Base-by-base conservation (phyloP, 2,113 vertebrate genomes). In the Boleophthalmus pectinirostris region DNA sequence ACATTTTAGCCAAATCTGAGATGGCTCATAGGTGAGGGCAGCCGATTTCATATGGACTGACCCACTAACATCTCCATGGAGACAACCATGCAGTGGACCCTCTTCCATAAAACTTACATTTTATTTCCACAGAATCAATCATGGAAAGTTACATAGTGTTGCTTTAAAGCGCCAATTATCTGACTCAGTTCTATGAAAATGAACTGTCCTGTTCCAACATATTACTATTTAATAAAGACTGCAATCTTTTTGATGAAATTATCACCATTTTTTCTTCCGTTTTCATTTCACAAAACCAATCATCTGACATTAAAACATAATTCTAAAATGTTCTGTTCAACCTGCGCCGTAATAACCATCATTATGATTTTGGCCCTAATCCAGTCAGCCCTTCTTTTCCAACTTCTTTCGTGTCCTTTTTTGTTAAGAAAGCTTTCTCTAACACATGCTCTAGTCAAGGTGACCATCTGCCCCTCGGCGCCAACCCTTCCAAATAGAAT, bases 401-500 rank as follows among this genome's bases (percentile, higher is more conserved):
- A 83, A 60, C 24, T 25, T 6, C 12, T 68, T 15, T 1, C 67
- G 13, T 49, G 57, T 57, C 7, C 24, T 49, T 53, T 20, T 53
- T 53, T n/a, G 20, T 53, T 9, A n/a, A 23, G 16, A 77, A 46
- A 9, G 15, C 20, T 25, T 61, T 15, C 21, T 49, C 51, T 78
- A n/a, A 75, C 63, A 75, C 75, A 46, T 51, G 46, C 60, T 78
- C 70, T 20, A 83, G 70, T 80, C 64, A 75, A 68, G 78, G 78
- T 87, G 87, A 89, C 82, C 78, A 85, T 85, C 61, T 54, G 43
- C 65, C 56, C 23, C 72, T 74, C 70, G 77, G 69, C 81, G 72
- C 78, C 56, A 60, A 70, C 53, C 38, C 70, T 81, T 83, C 73
- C 38, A 0, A 82, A 69, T 70, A 68, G 46, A 83, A 86, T 88